A percentile compares a stretch with the other conserved stretches of the same genome.
Evolutionary conservation across 2,888 invertebrate species (phyloP).

Genomic region (Melinaea menophilus): DNA sequence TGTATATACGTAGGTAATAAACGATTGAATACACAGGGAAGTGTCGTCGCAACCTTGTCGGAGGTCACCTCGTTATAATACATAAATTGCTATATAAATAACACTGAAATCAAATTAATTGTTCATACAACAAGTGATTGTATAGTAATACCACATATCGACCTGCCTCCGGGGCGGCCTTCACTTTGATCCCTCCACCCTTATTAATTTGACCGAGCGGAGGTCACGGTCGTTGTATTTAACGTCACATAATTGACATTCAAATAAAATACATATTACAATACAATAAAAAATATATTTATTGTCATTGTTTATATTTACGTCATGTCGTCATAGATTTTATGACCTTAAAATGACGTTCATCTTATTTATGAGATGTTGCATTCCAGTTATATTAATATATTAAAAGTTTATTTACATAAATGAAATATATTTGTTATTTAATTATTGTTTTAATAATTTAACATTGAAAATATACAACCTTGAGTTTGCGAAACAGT

Average conservation of each 20-base stretch:
- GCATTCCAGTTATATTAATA: neutral
- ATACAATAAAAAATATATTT: neutral
- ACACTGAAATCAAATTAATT: conserved; percentile 37
- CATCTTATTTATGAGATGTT: neutral
- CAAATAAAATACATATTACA: conserved; percentile 19
- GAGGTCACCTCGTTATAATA: conserved; percentile 59
- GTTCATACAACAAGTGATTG: conserved; percentile 19
- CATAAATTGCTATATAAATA: conserved; percentile 64
- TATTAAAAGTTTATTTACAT: too few species aligned
- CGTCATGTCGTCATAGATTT: too few species aligned
- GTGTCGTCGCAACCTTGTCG: conserved; percentile 69
- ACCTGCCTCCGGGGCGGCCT: conserved; percentile 41
- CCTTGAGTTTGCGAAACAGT: too few species aligned
- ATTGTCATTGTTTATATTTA: neutral
- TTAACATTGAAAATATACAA: too few species aligned
- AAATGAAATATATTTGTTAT: too few species aligned
- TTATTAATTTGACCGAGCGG: conserved; percentile 57
- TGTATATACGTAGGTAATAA: conserved; percentile 41
- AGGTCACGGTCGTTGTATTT: conserved; percentile 72
- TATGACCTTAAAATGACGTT: too few species aligned
- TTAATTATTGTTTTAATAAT: too few species aligned
- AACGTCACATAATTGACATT: conserved; percentile 27
- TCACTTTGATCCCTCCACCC: conserved; percentile 46
- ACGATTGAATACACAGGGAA: conserved; percentile 71
- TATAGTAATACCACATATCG: conserved; percentile 25